Base-by-base conservation (phyloP, 2,888 invertebrate genomes). In the Acanthopleura granulata region DNA sequence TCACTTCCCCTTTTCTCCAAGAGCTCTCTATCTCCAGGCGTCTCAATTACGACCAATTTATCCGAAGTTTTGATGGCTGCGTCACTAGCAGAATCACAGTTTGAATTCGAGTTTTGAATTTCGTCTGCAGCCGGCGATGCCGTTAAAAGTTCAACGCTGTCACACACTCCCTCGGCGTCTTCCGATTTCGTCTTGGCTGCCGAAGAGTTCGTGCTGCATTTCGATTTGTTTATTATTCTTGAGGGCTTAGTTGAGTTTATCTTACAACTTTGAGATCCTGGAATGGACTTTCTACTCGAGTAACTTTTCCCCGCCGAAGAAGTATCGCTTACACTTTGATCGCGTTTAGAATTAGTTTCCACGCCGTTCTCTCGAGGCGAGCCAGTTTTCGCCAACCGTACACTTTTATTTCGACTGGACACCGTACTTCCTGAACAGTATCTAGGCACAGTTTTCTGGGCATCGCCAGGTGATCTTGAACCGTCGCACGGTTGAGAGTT, bases 21-120 rank as follows among this genome's bases (percentile, higher is more conserved):
- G 40, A 40, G 40, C 40, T 40, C 40, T 40, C 4, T 40, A 40
- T 40, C 40, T 40, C 40, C 16, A 22, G 66, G 16, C 15, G 16
- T 66, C 66, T 66, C 66, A 27, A 6, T 66, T 22, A 22, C 66
- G 25, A 27, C 4, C 66, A 66, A 66, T 66, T 66, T 25, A 66
- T 25, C 66, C 25, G 22, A 18, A 27, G 22, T 27, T 66, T 66
- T 66, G 66, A 66, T 66, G 25, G 66, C 22, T 27, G 25, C 66
- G 66, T 66, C 66, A 66, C 25, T 27, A 9, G 15, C 25, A 25
- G 29, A 15, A 66, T 66, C 66, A 66, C 66, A 66, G 66, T 66
- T 66, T 66, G 66, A 66, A 66, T 66, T 66, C 25, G 66, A 66
- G 66, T 22, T 66, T 66, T 66, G 66, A 66, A 66, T 66, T 66